A percentile compares a stretch with the other conserved stretches of the same genome.
These are phyloP conservation scores for Sebastes steindachneri DNA, from an alignment of 2,797 vertebrate genomes.

Conservation along the genomic window DNA sequence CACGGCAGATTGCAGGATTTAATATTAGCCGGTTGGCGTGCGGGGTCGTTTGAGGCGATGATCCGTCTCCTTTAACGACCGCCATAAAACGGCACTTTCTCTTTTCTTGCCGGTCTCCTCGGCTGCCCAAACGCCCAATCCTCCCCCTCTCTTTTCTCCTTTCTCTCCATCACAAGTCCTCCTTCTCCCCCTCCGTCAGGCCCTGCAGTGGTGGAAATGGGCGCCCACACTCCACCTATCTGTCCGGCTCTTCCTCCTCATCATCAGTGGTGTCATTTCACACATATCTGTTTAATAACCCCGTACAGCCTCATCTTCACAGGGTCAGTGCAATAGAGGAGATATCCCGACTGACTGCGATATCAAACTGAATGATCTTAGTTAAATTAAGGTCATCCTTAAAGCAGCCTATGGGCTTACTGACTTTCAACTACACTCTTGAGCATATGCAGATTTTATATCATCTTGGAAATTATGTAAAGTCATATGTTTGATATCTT, in stretches of 20 bases:
- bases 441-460: not conserved
- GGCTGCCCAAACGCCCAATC: constrained; percentile 9
- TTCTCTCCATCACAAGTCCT: constrained; percentile 24
- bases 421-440: not conserved
- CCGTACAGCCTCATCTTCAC: constrained; percentile 22
- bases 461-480: not conserved
- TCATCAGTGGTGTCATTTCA: constrained; percentile 43
- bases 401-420: constrained; percentile 24
- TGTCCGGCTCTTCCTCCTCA: constrained; percentile 34
- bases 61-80: constrained; percentile 77
- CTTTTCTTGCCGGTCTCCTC: constrained; percentile 41
- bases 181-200: not conserved
- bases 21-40: constrained; percentile 62
- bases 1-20: constrained; percentile 67
- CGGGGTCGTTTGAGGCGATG: constrained; percentile 73
- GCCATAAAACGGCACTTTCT: constrained; percentile 67
- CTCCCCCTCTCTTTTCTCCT: constrained; percentile 19
- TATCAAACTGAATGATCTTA: constrained; percentile 56
- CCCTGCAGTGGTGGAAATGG: constrained; percentile 39
- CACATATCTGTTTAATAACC: constrained; percentile 50
- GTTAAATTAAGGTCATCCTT: constrained; percentile 40
- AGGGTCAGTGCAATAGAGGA: constrained; percentile 35
- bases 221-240: constrained; percentile 37
- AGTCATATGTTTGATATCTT: not conserved
- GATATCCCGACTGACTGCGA: constrained; percentile 12